Conservation (phyloP, 2,888 invertebrate species). For the Mythimna impura region DNA sequence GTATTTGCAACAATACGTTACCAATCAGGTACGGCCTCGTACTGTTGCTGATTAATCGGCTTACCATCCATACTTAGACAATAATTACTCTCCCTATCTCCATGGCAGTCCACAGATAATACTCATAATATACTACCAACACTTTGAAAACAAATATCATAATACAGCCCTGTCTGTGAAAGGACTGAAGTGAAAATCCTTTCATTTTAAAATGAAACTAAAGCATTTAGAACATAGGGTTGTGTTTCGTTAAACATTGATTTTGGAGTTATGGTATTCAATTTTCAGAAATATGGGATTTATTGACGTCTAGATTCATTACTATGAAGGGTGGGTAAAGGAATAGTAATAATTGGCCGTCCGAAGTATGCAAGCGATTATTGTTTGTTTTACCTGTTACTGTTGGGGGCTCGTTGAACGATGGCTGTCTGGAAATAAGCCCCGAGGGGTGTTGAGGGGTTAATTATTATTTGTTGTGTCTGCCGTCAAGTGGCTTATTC, state of each 20-base stretch:
- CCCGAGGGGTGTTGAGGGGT: background rate
- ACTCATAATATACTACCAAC: background rate
- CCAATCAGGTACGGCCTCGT: background rate
- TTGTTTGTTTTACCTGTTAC: constrained; percentile 16
- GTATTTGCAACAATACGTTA: background rate
- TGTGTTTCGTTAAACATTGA: constrained; percentile 1
- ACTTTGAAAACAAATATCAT: constrained; percentile 1
- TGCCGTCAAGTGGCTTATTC: background rate
- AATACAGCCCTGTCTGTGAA: background rate
- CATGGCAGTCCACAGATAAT: background rate
- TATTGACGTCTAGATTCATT: constrained; percentile 7
- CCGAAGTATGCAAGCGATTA: background rate
- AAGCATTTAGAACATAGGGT: background rate
- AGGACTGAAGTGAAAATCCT: background rate
- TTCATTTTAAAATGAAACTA: background rate
- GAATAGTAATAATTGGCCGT: constrained; percentile 20
- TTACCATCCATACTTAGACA: constrained; percentile 6
- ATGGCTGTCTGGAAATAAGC: constrained; percentile 6
- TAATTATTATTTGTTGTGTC: constrained; percentile 26
- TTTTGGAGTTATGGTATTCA: background rate
- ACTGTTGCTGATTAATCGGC: constrained; percentile 27
- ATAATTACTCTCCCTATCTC: constrained; percentile 15
- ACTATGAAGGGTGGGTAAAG: background rate
- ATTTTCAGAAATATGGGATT: background rate
- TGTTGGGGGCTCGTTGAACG: constrained; percentile 7